phyloP scores from a whole-genome alignment of 1,140 invertebrate genomes.

The Zaprionus capensis region DNA sequence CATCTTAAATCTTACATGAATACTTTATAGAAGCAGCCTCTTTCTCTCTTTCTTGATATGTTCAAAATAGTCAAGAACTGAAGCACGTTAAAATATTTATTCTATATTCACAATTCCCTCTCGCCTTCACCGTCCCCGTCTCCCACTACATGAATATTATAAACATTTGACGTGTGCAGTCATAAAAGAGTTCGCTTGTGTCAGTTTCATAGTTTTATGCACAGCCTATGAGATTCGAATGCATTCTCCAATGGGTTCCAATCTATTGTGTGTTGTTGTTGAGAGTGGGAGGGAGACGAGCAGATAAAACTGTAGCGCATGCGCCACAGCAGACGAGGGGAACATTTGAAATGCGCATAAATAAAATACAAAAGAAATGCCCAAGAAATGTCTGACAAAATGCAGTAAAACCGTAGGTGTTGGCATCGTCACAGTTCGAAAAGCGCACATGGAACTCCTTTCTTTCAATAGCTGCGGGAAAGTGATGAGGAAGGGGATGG shows the following conservation, averaged over 20 bases:
- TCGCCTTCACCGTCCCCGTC: neutral
- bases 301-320: constrained; percentile 61
- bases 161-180: constrained; percentile 53
- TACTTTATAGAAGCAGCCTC: too few species aligned
- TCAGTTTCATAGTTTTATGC: constrained; percentile 35
- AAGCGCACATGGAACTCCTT: constrained; percentile 2
- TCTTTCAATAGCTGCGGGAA: neutral
- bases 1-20: too few species aligned
- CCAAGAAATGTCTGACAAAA: constrained; percentile 14
- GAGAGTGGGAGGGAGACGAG: constrained; percentile 7
- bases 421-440: constrained; percentile 57
- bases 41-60: too few species aligned
- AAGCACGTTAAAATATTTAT: neutral
- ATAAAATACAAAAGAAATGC: constrained; percentile 57
- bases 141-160: constrained; percentile 14
- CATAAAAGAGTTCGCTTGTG: constrained; percentile 57
- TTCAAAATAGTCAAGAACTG: neutral
- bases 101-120: neutral
- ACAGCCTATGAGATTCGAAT: constrained; percentile 15
- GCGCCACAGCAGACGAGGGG: constrained; percentile 50
- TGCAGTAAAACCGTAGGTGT: constrained; percentile 69
- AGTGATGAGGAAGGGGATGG: neutral
- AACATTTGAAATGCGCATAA: constrained; percentile 65
- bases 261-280: neutral
- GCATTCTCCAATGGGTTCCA: constrained; percentile 11